phyloP scores from a whole-genome alignment of 2,113 vertebrate species.

The Neopipo cinnamomea region DNA sequence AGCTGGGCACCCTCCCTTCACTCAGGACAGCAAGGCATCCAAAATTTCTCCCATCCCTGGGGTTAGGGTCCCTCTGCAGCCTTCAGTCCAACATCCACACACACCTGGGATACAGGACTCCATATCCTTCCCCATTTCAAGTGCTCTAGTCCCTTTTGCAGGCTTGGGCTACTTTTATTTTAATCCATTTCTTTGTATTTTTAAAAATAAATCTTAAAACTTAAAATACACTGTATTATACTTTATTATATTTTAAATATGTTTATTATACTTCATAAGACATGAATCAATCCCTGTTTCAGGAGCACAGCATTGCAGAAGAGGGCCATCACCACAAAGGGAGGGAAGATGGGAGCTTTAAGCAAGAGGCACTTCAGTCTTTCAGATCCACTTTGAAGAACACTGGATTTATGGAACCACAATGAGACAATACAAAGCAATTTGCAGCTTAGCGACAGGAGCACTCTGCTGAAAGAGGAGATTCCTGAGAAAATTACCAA shows the following conservation, averaged over 20 bases:
- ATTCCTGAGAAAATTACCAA: background rate
- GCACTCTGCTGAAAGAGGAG: background rate
- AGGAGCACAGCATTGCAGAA: background rate
- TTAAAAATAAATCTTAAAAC: background rate
- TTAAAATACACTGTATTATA: background rate
- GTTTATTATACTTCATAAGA: background rate
- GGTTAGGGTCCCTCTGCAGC: background rate
- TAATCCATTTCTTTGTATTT: background rate
- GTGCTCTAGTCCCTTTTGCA: background rate
- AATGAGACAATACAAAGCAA: background rate
- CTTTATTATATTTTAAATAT: background rate
- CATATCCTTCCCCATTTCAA: background rate
- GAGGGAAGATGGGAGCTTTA: background rate
- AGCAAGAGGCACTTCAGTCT: background rate
- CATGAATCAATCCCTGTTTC: accelerated
- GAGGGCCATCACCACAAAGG: background rate
- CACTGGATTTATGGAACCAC: background rate
- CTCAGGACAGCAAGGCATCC: background rate
- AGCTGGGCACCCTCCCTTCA: background rate
- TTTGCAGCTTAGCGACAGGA: background rate
- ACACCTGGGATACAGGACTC: background rate
- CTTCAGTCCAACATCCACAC: background rate
- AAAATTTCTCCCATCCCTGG: background rate
- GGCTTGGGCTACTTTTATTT: background rate
- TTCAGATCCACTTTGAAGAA: background rate